A percentile compares a stretch with the other conserved stretches of the same genome.
Evolutionary conservation across 2,888 invertebrate species (phyloP).

Genomic region (Agrochola circellaris): DNA sequence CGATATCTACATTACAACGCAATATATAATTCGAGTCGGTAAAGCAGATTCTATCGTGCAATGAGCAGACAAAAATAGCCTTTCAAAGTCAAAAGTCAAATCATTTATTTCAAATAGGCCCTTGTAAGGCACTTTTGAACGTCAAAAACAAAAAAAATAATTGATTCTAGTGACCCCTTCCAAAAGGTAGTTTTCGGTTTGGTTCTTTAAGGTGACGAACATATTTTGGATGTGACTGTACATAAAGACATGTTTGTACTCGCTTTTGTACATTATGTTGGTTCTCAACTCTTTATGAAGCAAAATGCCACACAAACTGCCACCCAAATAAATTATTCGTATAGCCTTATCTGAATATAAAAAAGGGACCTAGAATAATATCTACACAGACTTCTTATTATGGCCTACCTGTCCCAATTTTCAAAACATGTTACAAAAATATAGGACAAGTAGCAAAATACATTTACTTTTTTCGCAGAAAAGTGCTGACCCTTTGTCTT

Average conservation of each 20-base stretch:
- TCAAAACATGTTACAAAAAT: constrained; percentile 5
- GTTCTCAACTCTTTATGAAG: not conserved
- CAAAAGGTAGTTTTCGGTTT: too few relatives aligned
- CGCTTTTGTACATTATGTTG: not conserved
- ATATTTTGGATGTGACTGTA: too few relatives aligned
- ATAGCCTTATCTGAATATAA: not conserved
- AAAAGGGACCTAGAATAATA: not conserved
- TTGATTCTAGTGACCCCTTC: too few relatives aligned
- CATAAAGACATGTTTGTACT: too few relatives aligned
- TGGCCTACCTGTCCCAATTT: not conserved
- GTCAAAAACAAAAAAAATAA: too few relatives aligned
- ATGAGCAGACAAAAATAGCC: too few relatives aligned
- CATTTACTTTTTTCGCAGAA: constrained; percentile 16
- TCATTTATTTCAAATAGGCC: too few relatives aligned
- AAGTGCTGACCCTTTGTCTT: constrained; percentile 27
- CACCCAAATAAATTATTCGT: not conserved
- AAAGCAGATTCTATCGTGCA: not conserved
- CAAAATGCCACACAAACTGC: not conserved
- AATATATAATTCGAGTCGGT: not conserved
- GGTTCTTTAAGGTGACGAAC: too few relatives aligned
- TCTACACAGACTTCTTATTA: not conserved
- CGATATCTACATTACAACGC: too few relatives aligned
- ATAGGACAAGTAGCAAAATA: constrained; percentile 3
- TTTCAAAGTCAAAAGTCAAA: too few relatives aligned
- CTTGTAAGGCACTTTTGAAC: too few relatives aligned